Evolutionary conservation across 2,797 vertebrate species (phyloP).

Genomic region (Coregonus ussuriensis): DNA sequence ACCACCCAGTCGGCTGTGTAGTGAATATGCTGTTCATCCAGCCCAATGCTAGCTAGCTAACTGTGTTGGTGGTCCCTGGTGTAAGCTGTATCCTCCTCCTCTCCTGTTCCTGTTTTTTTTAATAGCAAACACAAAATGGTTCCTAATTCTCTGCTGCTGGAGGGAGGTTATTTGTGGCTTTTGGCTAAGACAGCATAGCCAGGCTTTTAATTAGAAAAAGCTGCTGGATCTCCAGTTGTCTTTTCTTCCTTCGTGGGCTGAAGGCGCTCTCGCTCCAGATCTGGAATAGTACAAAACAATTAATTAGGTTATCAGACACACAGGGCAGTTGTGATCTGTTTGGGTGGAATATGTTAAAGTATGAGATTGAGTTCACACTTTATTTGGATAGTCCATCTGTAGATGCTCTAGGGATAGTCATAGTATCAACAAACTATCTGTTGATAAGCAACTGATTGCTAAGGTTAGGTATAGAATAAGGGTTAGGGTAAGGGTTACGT

Average conservation of each 20-base stretch:
- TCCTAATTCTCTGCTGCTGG: slow-evolving; percentile 65
- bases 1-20: slow-evolving; percentile 1
- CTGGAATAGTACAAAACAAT: background rate
- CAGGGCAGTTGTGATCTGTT: background rate
- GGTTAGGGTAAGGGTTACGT: too few relatives aligned
- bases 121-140: slow-evolving; percentile 66
- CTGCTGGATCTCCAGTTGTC: slow-evolving; percentile 51
- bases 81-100: slow-evolving; percentile 33
- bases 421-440: too few relatives aligned
- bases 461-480: too few relatives aligned
- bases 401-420: too few relatives aligned
- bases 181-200: slow-evolving; percentile 50
- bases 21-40: background rate
- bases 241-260: slow-evolving; percentile 21
- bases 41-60: background rate
- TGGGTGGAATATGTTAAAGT: background rate
- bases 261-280: background rate
- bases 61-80: slow-evolving; percentile 1
- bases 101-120: slow-evolving; percentile 50
- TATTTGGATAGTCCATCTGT: too few relatives aligned
- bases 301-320: background rate
- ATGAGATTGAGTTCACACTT: background rate
- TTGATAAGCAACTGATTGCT: too few relatives aligned
- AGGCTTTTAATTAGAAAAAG: slow-evolving; percentile 63
- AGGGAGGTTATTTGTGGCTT: slow-evolving; percentile 67